Conservation (phyloP, 30 jellyfish, hydroid and myxozoan genomes). For the Phacellophora camtschatica region DNA sequence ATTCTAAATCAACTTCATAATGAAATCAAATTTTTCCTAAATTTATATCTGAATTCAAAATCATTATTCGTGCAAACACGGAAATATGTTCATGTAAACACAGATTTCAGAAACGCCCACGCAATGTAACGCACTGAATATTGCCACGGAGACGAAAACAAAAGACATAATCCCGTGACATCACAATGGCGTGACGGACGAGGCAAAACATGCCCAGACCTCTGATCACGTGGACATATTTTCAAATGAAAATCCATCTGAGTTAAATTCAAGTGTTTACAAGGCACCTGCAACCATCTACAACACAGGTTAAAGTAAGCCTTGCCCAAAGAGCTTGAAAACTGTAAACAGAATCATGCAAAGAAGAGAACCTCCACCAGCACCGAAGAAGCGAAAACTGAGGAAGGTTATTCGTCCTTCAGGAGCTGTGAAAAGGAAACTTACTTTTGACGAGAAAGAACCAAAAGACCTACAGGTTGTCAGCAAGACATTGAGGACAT, state of each 20-base stretch:
- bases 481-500: background rate
- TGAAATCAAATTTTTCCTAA: no score
- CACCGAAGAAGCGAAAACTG: constrained; percentile 28
- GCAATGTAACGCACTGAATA: no score
- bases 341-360: no score
- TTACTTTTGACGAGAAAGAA: constrained; percentile 20
- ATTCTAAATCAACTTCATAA: no score
- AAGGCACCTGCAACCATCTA: no score
- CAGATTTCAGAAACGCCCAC: no score
- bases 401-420: constrained; percentile 23
- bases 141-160: background rate
- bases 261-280: no score
- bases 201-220: constrained; percentile 75
- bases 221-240: constrained; percentile 14
- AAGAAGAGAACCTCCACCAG: constrained; percentile 44
- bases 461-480: background rate
- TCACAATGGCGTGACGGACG: constrained; percentile 53
- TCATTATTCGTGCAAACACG: no score
- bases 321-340: no score
- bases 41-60: no score
- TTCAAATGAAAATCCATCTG: constrained; percentile 11
- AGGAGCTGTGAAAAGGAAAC: constrained; percentile 46
- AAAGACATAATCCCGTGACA: background rate
- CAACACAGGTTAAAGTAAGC: no score
- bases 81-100: no score